phyloP scores from a whole-genome alignment of 2,888 invertebrate species.

The Cephus pulcher region DNA sequence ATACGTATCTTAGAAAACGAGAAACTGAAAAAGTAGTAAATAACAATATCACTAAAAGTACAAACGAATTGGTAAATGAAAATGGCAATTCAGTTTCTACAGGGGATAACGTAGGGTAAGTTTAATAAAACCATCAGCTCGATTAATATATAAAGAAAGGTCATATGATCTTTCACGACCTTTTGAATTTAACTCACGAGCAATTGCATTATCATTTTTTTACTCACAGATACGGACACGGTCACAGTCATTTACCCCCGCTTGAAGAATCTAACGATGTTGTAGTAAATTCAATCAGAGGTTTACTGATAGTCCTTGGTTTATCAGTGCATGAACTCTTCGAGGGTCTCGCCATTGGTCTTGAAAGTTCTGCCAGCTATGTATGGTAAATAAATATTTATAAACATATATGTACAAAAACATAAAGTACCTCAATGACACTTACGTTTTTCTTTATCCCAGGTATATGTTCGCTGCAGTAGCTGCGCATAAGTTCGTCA shows the following conservation, averaged over 20 bases:
- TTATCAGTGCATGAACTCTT: constrained; percentile 88
- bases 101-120: constrained; percentile 9
- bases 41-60: constrained; percentile 44
- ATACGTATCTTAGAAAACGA: constrained; percentile 71
- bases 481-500: constrained; percentile 86
- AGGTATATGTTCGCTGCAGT: constrained; percentile 88
- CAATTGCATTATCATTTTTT: not conserved
- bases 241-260: constrained; percentile 54
- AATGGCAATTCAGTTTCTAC: constrained; percentile 37
- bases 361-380: constrained; percentile 64
- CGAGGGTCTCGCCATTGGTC: constrained; percentile 75
- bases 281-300: constrained; percentile 70
- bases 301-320: constrained; percentile 83
- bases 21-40: not conserved
- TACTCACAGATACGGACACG: constrained; percentile 36
- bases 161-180: not conserved
- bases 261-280: constrained; percentile 48
- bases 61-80: constrained; percentile 56
- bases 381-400: constrained; percentile 61
- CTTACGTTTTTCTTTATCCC: constrained; percentile 34
- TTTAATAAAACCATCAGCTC: not conserved
- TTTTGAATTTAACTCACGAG: not conserved
- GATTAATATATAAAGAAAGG: not conserved
- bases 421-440: not conserved
- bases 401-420: not conserved